Evolutionary conservation across 2,888 invertebrate genomes (phyloP).

Genomic region (Mimas tiliae): DNA sequence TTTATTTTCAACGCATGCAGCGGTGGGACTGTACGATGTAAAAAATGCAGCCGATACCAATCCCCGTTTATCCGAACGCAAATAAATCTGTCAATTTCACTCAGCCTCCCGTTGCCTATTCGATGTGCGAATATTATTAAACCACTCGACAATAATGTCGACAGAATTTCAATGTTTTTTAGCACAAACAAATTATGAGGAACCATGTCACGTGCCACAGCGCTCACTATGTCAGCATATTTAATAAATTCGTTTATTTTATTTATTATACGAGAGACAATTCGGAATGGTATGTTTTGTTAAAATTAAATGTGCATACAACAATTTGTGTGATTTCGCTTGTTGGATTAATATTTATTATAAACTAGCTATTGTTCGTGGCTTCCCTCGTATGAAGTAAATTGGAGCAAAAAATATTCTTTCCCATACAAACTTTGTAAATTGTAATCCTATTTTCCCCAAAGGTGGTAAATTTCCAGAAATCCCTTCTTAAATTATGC

Average conservation of each 20-base stretch:
- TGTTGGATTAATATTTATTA: no score
- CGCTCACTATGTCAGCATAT: not conserved
- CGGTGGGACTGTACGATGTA: conserved; percentile 50
- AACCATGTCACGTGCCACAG: conserved; percentile 11
- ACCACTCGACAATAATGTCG: conserved; percentile 22
- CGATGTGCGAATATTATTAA: conserved; percentile 31
- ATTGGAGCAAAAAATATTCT: no score
- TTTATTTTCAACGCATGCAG: conserved; percentile 41
- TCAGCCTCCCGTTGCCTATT: conserved; percentile 68
- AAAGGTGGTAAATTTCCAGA: no score
- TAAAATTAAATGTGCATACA: not conserved
- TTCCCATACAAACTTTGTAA: no score
- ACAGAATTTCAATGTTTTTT: conserved; percentile 12
- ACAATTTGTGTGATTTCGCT: not conserved
- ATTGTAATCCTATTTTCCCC: no score
- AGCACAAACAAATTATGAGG: conserved; percentile 11
- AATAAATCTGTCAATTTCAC: conserved; percentile 84
- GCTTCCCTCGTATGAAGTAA: no score
- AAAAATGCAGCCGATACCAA: conserved; percentile 75
- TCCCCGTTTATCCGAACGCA: conserved; percentile 73
- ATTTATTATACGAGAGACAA: not conserved
- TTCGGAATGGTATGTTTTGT: not conserved
- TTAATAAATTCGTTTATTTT: conserved; percentile 11
- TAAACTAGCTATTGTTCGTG: no score
- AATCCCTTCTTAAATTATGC: no score